These are phyloP conservation scores for Onthophagus taurus DNA, from an alignment of 1,140 invertebrate genomes.

Conservation along the genomic window DNA sequence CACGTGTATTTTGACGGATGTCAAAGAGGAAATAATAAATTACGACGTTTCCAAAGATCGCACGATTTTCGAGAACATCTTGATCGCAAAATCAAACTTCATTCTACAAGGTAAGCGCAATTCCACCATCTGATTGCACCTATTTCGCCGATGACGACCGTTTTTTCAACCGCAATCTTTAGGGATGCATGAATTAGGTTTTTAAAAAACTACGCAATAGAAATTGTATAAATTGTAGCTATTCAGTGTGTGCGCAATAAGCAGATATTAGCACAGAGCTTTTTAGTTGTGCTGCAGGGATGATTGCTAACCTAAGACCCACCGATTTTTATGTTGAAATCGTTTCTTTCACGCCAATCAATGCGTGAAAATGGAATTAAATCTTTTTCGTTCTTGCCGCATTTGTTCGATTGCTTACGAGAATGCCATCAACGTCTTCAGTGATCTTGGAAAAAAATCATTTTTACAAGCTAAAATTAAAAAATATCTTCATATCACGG, in stretches of 20 bases:
- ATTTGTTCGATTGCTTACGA: conserved; percentile 43
- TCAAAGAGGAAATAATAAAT: conserved; percentile 27
- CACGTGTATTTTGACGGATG: conserved; percentile 31
- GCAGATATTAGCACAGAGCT: conserved; percentile 26
- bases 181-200: conserved; percentile 25
- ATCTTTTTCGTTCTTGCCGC: conserved; percentile 36
- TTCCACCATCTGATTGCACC: too few species aligned
- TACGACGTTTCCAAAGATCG: conserved; percentile 1
- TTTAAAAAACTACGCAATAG: conserved; percentile 29
- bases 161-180: conserved; percentile 13
- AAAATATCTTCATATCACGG: conserved; percentile 46
- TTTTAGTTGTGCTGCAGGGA: conserved; percentile 19
- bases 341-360: conserved; percentile 17
- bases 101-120: too few species aligned
- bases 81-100: too few species aligned
- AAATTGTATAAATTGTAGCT: conserved; percentile 33
- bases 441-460: conserved; percentile 42
- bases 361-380: conserved; percentile 27
- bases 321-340: conserved; percentile 16
- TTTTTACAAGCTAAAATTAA: conserved; percentile 45
- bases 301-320: conserved; percentile 20
- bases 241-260: conserved; percentile 33
- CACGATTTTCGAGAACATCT: too few species aligned
- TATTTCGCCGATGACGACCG: neutral
- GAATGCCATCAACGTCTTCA: conserved; percentile 42